A percentile compares a stretch with the other conserved stretches of the same genome.
Evolutionary conservation across 2,888 invertebrate genomes (phyloP).

Genomic region (Ochropleura leucogaster): DNA sequence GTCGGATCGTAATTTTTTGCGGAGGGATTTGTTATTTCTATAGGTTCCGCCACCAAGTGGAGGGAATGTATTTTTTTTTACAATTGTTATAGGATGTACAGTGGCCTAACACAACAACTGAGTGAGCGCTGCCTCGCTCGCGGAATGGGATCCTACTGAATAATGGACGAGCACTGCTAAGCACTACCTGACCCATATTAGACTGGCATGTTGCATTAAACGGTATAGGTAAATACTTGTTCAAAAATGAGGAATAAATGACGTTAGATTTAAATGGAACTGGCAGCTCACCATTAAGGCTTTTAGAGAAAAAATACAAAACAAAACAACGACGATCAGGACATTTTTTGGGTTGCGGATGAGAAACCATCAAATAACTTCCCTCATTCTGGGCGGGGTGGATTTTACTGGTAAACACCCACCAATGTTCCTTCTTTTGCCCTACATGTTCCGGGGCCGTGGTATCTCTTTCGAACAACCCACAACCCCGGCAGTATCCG

Average conservation of each 20-base stretch:
- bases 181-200: constrained; percentile 75
- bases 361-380: too few relatives aligned
- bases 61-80: constrained; percentile 58
- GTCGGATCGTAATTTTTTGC: constrained; percentile 50
- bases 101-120: constrained; percentile 63
- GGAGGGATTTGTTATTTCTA: constrained; percentile 67
- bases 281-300: constrained; percentile 6
- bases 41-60: constrained; percentile 32
- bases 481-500: not conserved
- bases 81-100: constrained; percentile 49
- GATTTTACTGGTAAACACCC: too few relatives aligned
- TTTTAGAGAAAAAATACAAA: constrained; percentile 1
- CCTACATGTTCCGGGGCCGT: too few relatives aligned
- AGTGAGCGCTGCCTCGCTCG: constrained; percentile 55
- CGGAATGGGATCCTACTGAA: constrained; percentile 69
- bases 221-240: constrained; percentile 57
- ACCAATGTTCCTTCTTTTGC: too few relatives aligned
- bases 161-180: constrained; percentile 71
- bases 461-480: too few relatives aligned
- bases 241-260: constrained; percentile 45
- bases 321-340: not conserved
- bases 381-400: too few relatives aligned
- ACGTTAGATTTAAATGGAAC: constrained; percentile 9
- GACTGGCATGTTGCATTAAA: constrained; percentile 65
- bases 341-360: too few relatives aligned